Base-by-base conservation (phyloP, 2,888 invertebrate genomes). In the Anoplius nigerrimus region DNA sequence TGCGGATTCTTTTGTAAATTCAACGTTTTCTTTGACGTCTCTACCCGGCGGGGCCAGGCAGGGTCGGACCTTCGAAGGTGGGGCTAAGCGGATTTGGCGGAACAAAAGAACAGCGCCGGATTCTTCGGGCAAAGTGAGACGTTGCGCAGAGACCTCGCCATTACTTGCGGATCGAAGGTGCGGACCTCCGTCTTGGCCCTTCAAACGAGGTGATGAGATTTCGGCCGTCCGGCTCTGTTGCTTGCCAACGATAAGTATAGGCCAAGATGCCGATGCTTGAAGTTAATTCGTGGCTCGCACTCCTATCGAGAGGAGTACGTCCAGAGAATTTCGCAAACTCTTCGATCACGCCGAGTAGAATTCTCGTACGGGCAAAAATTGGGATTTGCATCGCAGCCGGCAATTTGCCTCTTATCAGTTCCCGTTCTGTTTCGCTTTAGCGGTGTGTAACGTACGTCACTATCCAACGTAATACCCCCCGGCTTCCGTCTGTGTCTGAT, bases 31-130 rank as follows among this genome's bases (percentile, higher is more conserved):
- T 63, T 72, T 67, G 71, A 71, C 71, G 69, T 77, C 54, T 71
- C 59, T 56, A 21, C 58, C 54, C 53, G 4, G 24, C 18, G 53
- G 16, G 53, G 3, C 1, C 13, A 43, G 24, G 11, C 20, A 5
- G n/a, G 21, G 16, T 46, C 16, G n/a, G 51, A 16, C 48, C n/a
- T 11, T 52, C 43, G 45, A 66, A 62, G 60, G 51, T 62, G 62
- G 57, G 59, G 48, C 66, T 78, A 77, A 83, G 77, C 76, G 69
- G 82, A 79, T 83, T 76, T 77, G 54, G 34, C 20, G 67, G 73
- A 82, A 83, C 71, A 76, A 81, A 79, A 72, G 71, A 76, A 67
- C 68, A 54, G 46, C 60, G 62, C 48, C 59, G 45, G 55, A 51
- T 65, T 62, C 60, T 65, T 64, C 70, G 54, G 69, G 64, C 69